Percentiles rank a stretch among this genome's conserved stretches.
These are phyloP conservation scores for Pheosia gnoma DNA, from an alignment of 2,888 invertebrate genomes.

Conservation along the genomic window DNA sequence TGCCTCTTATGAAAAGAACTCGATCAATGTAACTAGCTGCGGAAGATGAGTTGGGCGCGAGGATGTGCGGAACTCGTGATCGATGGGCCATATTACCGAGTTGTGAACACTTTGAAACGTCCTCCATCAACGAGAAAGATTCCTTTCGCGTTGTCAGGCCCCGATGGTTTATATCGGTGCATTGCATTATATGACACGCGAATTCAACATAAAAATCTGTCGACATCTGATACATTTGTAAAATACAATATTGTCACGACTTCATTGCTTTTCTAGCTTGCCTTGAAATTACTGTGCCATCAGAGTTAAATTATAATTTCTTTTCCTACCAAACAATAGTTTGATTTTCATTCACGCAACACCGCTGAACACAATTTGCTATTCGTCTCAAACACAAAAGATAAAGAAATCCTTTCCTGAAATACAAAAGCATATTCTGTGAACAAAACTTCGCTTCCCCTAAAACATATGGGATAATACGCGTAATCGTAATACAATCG, in stretches of 20 bases:
- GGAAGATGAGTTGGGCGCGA: conserved; percentile 46
- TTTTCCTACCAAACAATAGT: neutral
- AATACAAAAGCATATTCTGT: conserved; percentile 14
- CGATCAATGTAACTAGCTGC: conserved; percentile 61
- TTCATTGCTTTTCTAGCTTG: too few species aligned
- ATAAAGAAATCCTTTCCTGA: neutral
- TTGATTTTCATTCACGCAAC: neutral
- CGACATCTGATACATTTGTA: too few species aligned
- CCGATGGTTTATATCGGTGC: neutral
- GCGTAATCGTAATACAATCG: conserved; percentile 42
- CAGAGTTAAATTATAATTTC: neutral
- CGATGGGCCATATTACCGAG: conserved; percentile 24
- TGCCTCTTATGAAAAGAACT: conserved; percentile 72
- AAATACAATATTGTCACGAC: too few species aligned
- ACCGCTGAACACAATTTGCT: neutral
- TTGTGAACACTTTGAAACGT: conserved; percentile 20
- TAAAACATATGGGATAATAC: conserved; percentile 26
- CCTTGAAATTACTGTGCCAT: neutral
- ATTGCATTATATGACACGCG: neutral
- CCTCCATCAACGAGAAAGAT: conserved; percentile 37
- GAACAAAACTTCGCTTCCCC: conserved; percentile 9
- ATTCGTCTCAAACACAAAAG: conserved; percentile 13
- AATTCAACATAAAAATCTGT: neutral
- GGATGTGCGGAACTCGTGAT: conserved; percentile 32
- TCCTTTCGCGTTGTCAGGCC: conserved; percentile 8